phyloP scores from a whole-genome alignment of 2,797 vertebrate genomes.

The Gallinago stenura region DNA sequence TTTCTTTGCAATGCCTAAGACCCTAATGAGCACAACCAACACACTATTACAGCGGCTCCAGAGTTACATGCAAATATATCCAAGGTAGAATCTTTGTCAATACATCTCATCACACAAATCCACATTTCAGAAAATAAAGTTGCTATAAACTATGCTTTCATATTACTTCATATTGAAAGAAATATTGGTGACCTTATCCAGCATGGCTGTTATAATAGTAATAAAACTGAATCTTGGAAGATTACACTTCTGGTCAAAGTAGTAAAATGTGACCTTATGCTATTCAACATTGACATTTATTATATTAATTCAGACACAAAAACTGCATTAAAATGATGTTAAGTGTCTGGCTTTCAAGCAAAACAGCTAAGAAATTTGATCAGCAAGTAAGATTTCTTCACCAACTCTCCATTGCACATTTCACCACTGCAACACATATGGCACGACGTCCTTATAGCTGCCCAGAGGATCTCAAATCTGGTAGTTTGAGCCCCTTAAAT shows the following conservation, averaged over 20 bases:
- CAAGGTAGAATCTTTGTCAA: constrained; percentile 56
- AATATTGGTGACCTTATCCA: constrained; percentile 83
- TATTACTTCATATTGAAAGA: constrained; percentile 78
- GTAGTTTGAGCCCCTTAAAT: background rate
- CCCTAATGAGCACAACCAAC: constrained; percentile 33
- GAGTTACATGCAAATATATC: constrained; percentile 18
- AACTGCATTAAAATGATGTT: constrained; percentile 77
- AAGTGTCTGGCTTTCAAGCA: constrained; percentile 62
- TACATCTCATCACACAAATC: constrained; percentile 66
- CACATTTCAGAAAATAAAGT: constrained; percentile 69
- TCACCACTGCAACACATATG: background rate
- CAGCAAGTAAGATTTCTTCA: constrained; percentile 5
- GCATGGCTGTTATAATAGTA: constrained; percentile 78
- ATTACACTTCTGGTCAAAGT: constrained; percentile 82
- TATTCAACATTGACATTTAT: constrained; percentile 81
- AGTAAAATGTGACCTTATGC: constrained; percentile 84
- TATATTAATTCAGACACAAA: constrained; percentile 82
- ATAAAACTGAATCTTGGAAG: constrained; percentile 82
- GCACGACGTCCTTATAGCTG: background rate
- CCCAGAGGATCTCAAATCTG: background rate
- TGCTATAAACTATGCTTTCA: constrained; percentile 73
- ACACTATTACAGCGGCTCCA: background rate
- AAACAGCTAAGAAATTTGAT: constrained; percentile 58
- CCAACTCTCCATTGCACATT: background rate
- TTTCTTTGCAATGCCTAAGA: constrained; percentile 24